Evolutionary conservation across 2,888 invertebrate species (phyloP), one percentile per base, ranked within the genome.

Genomic region (Spisula solida): DNA sequence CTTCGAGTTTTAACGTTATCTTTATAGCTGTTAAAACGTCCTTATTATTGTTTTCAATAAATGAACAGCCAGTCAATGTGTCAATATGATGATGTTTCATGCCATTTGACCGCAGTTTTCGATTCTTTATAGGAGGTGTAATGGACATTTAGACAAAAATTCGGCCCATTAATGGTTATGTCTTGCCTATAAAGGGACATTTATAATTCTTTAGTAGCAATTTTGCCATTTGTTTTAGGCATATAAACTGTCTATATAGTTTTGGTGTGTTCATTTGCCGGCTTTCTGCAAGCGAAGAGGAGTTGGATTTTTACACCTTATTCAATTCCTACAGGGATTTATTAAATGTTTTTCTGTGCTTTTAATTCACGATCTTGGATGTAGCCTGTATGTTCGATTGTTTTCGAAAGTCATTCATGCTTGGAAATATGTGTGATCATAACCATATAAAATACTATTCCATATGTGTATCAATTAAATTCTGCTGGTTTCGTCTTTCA

Each of bases 141-240:
- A 92, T 91, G 89, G 89, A 84, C 92, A 92, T 92, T 41, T 92
- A 92, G 81, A 88, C 85, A 85, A 88, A 83, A 85, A 87, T 85
- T 88, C 81, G 89, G 85, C 89, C 92, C 90, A 91, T 92, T 92
- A 92, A 92, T 88, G 82, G 89, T 91, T 87, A 92, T 91, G 90
- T 87, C 86, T 82, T 80, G 89, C 87, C 92, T 90, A 92, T 92
- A 91, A 90, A 85, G 90, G 88, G 87, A 87, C 92, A 91, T 92
- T 91, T 92, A 92, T 91, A 90, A 89, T 92, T 89, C 92, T 92
- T 92, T 89, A 92, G 88, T 89, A 92, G 89, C 91, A 66, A 87
- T 83, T 85, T 87, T 83, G 81, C 86, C 90, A 91, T 92, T 92
- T 92, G 92, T 92, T 92, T 91, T 91, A 91, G 87, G 87, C 75